phyloP scores from a whole-genome alignment of 1,140 invertebrate species.

The Bathynomus jamesi region DNA sequence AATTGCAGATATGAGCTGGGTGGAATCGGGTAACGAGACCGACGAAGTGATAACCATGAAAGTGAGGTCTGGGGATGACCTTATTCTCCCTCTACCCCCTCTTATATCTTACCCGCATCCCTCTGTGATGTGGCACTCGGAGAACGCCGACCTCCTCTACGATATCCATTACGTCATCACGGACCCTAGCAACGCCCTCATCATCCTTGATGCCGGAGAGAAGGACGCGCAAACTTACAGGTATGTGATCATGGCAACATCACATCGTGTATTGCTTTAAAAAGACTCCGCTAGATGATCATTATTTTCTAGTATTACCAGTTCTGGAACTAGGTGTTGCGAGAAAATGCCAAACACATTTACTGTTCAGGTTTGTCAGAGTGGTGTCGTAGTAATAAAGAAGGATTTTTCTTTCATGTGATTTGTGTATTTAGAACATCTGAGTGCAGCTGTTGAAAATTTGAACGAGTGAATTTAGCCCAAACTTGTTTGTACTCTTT shows the following conservation, averaged over 20 bases:
- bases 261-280: neutral
- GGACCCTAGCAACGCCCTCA: conserved; percentile 58
- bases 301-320: neutral
- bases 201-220: conserved; percentile 66
- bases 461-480: too few species aligned
- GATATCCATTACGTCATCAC: conserved; percentile 71
- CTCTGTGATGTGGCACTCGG: conserved; percentile 72
- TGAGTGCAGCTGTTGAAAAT: too few species aligned
- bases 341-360: neutral
- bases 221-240: conserved; percentile 65
- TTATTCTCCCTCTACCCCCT: conserved; percentile 66
- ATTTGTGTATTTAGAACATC: too few species aligned
- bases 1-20: neutral
- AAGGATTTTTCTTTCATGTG: too few species aligned
- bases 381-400: neutral
- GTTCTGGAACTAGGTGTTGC: too few species aligned
- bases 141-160: conserved; percentile 60
- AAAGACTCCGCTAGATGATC: neutral
- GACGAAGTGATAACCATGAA: conserved; percentile 55
- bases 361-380: neutral
- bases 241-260: conserved; percentile 43
- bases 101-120: conserved; percentile 75
- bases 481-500: too few species aligned
- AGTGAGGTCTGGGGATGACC: conserved; percentile 68
- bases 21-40: conserved; percentile 53